Conservation (phyloP, 2,888 invertebrate genomes). For the Ypsolopha sequella region DNA sequence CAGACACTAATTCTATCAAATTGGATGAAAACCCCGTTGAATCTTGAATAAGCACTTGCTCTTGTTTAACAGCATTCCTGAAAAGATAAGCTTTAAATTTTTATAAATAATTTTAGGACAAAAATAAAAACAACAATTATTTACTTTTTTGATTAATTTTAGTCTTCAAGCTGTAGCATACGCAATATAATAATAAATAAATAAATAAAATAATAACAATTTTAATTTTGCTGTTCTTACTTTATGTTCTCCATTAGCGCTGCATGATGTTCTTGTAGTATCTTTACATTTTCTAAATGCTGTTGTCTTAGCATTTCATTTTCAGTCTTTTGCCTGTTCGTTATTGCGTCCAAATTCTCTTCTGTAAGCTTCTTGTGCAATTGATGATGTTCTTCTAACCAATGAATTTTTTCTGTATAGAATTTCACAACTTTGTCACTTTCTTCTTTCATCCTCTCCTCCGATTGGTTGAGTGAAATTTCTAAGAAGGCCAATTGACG, state of each 20-base stretch:
- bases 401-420: constrained; percentile 61
- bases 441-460: constrained; percentile 72
- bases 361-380: constrained; percentile 62
- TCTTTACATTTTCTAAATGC: constrained; percentile 54
- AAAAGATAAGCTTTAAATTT: constrained; percentile 1
- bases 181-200: no score
- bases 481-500: constrained; percentile 71
- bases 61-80: constrained; percentile 66
- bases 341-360: constrained; percentile 53
- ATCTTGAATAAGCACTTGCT: constrained; percentile 59
- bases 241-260: constrained; percentile 70
- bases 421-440: constrained; percentile 59
- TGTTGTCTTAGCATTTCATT: constrained; percentile 51
- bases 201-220: no score
- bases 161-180: no score
- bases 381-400: constrained; percentile 65
- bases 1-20: constrained; percentile 52
- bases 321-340: constrained; percentile 54
- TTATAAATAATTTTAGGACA: background rate
- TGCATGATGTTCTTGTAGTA: constrained; percentile 61
- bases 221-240: constrained; percentile 23
- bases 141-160: background rate
- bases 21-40: constrained; percentile 60
- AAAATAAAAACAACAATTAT: no score
- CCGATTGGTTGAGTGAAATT: constrained; percentile 64